Percentiles rank a stretch among this genome's conserved stretches.
Evolutionary conservation across 2,113 vertebrate species (phyloP).

Genomic region (Psilopsiagon aurifrons): DNA sequence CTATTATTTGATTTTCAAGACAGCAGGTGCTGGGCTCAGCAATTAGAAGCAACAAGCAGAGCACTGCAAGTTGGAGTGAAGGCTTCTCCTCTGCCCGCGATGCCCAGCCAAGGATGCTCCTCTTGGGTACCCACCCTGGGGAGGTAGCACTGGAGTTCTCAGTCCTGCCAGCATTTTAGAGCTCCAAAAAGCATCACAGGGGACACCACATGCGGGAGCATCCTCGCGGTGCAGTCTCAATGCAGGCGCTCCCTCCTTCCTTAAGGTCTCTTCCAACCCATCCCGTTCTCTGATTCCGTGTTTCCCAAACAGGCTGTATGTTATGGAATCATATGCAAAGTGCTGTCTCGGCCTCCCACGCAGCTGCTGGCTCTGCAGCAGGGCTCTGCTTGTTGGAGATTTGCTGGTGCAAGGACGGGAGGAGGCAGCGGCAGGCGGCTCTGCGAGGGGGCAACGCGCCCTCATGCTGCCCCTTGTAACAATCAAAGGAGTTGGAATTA

Average conservation of each 20-base stretch:
- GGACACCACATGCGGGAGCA: rapidly evolving
- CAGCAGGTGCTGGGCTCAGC: not conserved
- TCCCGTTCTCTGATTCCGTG: not conserved
- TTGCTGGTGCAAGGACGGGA: not conserved
- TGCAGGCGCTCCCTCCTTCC: not conserved
- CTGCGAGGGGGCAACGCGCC: rapidly evolving
- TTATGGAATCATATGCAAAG: not conserved
- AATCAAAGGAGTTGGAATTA: not conserved
- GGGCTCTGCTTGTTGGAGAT: not conserved
- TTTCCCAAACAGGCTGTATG: not conserved
- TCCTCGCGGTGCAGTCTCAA: rapidly evolving
- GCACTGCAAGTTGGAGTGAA: not conserved
- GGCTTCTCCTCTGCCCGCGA: not conserved
- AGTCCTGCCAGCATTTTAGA: not conserved
- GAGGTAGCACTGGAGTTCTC: not conserved
- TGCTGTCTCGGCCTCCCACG: not conserved
- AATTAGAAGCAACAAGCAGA: not conserved
- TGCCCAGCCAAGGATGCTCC: not conserved
- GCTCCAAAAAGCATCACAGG: not conserved
- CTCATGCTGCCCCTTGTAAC: not conserved
- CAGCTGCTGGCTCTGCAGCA: constrained; percentile 22
- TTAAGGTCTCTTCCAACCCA: not conserved
- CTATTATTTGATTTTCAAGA: constrained; percentile 11
- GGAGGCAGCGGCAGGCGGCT: not conserved
- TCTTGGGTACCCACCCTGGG: not conserved